These are phyloP conservation scores for Drosophila koepferae DNA, from an alignment of 2,888 invertebrate species.

Conservation along the genomic window DNA sequence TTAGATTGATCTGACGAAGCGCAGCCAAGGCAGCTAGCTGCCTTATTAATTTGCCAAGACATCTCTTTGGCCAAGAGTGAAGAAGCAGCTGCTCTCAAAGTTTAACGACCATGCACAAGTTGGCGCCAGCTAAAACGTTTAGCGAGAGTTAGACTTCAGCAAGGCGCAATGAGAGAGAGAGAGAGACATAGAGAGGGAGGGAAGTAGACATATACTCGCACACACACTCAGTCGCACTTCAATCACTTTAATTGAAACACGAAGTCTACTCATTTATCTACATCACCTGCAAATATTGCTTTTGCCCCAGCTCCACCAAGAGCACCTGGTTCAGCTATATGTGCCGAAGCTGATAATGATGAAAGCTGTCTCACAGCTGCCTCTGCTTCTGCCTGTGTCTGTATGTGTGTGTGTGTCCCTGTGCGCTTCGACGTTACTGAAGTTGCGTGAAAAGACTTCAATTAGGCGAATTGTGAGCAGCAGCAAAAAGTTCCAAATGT, in stretches of 20 bases:
- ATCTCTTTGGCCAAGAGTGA: constrained; percentile 15
- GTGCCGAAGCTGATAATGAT: constrained; percentile 55
- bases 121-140: constrained; percentile 68
- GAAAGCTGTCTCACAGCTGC: constrained; percentile 45
- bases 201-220: constrained; percentile 2
- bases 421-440: constrained; percentile 22
- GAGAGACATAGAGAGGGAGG: background rate
- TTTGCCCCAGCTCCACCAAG: constrained; percentile 23
- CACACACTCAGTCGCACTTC: constrained; percentile 56
- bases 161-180: background rate
- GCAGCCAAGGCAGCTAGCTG: constrained; percentile 38
- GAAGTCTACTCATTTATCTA: constrained; percentile 81
- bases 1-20: constrained; percentile 40
- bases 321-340: constrained; percentile 18
- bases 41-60: constrained; percentile 73
- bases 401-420: constrained; percentile 18
- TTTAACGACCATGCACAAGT: constrained; percentile 60
- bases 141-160: constrained; percentile 10
- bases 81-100: constrained; percentile 34
- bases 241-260: constrained; percentile 81
- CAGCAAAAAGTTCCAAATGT: constrained; percentile 35
- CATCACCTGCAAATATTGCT: constrained; percentile 80
- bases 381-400: constrained; percentile 9
- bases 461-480: constrained; percentile 71
- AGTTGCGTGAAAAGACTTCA: constrained; percentile 73